Percentiles rank a stretch among this genome's conserved stretches.
These are phyloP conservation scores for Phortica okadai DNA, from an alignment of 2,888 invertebrate genomes.

Conservation along the genomic window DNA sequence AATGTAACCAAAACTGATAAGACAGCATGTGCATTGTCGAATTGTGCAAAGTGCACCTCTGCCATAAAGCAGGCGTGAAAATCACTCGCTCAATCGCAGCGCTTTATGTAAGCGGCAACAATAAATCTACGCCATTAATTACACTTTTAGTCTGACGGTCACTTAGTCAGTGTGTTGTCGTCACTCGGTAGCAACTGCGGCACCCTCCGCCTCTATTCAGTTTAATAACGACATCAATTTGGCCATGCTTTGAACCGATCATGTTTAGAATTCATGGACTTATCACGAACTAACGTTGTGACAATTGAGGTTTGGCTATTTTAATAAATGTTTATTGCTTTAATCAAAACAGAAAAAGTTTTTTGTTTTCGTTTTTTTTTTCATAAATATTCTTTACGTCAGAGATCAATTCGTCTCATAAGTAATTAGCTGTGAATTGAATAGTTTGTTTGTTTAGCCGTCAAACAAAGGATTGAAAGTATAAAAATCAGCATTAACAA, in stretches of 20 bases:
- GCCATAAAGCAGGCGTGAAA: not conserved
- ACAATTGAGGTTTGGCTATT: slow-evolving; percentile 1
- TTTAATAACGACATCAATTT: not conserved
- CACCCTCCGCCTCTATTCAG: not conserved
- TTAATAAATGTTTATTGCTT: slow-evolving; percentile 8
- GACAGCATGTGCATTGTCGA: slow-evolving; percentile 10
- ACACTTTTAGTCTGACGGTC: not conserved
- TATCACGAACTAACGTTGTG: slow-evolving; percentile 54
- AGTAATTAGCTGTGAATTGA: not conserved
- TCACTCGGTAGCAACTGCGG: too few species aligned
- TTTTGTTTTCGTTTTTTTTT: not conserved
- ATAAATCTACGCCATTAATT: not conserved
- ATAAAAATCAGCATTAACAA: too few species aligned
- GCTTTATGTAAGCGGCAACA: slow-evolving; percentile 9
- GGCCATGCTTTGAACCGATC: slow-evolving; percentile 47
- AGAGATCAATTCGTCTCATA: not conserved
- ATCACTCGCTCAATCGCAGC: not conserved
- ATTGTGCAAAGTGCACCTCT: slow-evolving; percentile 4
- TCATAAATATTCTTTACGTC: not conserved
- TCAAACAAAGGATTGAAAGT: too few species aligned
- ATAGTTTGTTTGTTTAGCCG: not conserved
- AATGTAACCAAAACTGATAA: slow-evolving; percentile 31
- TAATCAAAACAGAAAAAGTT: not conserved
- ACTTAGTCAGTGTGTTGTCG: not conserved
- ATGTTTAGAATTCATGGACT: slow-evolving; percentile 62